phyloP scores from a whole-genome alignment of 2,113 vertebrate genomes.

The Tricholaema leucomelas region DNA sequence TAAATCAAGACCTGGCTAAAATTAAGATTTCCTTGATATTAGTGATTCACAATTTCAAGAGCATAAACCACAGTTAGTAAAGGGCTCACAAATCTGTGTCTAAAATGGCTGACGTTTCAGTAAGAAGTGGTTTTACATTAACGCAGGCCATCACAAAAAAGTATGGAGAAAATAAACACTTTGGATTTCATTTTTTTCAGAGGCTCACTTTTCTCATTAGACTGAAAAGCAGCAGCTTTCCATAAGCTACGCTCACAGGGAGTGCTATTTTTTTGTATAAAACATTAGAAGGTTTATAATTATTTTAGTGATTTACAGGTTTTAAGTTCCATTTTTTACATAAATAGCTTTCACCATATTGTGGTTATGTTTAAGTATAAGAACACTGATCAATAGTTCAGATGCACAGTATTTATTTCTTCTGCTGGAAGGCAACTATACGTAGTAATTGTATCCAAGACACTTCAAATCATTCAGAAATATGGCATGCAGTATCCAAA shows the following conservation, averaged over 20 bases:
- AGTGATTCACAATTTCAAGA: constrained; percentile 50
- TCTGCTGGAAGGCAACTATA: constrained; percentile 80
- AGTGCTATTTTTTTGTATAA: constrained; percentile 11
- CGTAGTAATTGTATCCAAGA: constrained; percentile 75
- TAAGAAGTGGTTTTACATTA: constrained; percentile 73
- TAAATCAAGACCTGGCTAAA: constrained; percentile 12
- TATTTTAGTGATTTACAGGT: constrained; percentile 48
- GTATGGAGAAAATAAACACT: constrained; percentile 68
- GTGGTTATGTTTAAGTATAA: constrained; percentile 71
- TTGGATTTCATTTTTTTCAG: constrained; percentile 69
- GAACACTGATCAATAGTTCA: constrained; percentile 67
- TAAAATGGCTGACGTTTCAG: constrained; percentile 66
- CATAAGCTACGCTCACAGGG: constrained; percentile 21
- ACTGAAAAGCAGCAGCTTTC: constrained; percentile 48
- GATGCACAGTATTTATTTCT: constrained; percentile 72
- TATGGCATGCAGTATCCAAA: constrained; percentile 88
- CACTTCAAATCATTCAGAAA: constrained; percentile 85
- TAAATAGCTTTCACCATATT: constrained; percentile 57
- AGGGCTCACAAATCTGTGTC: constrained; percentile 70
- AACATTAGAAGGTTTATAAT: constrained; percentile 41
- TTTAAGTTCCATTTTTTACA: constrained; percentile 59
- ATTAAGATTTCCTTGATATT: constrained; percentile 9
- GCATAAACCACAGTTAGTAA: constrained; percentile 63
- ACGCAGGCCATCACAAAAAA: constrained; percentile 69
- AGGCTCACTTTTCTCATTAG: constrained; percentile 52